A percentile compares a stretch with the other conserved stretches of the same genome.
phyloP scores from a whole-genome alignment of 2,113 vertebrate genomes.

The Hydrochoerus hydrochaeris region DNA sequence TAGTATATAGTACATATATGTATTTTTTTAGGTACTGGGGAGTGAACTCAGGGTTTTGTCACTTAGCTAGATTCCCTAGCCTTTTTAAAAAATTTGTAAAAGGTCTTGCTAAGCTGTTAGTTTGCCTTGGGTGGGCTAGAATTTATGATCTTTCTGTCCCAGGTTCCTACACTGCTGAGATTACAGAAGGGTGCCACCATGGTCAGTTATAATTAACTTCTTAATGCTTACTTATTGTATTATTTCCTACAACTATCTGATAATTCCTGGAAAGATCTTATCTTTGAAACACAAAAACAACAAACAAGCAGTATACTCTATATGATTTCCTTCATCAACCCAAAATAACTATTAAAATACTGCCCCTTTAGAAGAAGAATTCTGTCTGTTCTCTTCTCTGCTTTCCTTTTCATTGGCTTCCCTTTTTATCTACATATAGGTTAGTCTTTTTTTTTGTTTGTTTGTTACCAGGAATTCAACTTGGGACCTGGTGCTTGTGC shows the following conservation, averaged over 20 bases:
- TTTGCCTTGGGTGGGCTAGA: not conserved
- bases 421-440: not conserved
- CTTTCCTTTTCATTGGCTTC: no score
- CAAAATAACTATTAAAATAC: not conserved
- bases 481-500: no score
- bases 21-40: not conserved
- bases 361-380: not conserved
- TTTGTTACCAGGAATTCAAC: no score
- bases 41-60: not conserved
- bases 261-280: conserved; percentile 36
- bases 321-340: not conserved
- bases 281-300: conserved; percentile 43
- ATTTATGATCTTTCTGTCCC: not conserved
- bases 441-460: not conserved
- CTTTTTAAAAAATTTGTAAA: not conserved
- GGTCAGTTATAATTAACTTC: not conserved
- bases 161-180: not conserved
- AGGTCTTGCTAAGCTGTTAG: not conserved
- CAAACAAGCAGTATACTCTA: not conserved
- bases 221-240: conserved; percentile 36
- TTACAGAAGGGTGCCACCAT: not conserved
- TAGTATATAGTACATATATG: not conserved
- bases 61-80: not conserved
- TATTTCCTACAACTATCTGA: conserved; percentile 34
- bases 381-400: no score